These are phyloP conservation scores for Labrus mixtus DNA, from an alignment of 2,113 vertebrate species.

Conservation along the genomic window DNA sequence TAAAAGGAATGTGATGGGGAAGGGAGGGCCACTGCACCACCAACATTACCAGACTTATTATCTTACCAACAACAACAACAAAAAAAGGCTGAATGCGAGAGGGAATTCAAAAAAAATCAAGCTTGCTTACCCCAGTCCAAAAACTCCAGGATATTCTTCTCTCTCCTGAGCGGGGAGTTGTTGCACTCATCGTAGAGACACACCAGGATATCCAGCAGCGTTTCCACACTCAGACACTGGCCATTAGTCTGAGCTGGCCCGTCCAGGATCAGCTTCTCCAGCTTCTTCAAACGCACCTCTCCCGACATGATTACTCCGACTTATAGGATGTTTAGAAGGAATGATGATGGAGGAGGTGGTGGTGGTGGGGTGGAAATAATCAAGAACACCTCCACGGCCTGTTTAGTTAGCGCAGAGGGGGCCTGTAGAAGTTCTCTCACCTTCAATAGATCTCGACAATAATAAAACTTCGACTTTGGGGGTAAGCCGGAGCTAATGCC, in stretches of 20 bases:
- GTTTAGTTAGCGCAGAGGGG: constrained; percentile 42
- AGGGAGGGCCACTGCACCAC: constrained; percentile 76
- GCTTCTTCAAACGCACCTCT: constrained; percentile 97
- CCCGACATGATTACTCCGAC: constrained; percentile 89
- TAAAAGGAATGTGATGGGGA: constrained; percentile 80
- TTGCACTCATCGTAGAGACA: constrained; percentile 99
- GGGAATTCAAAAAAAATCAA: not conserved
- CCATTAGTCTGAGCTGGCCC: constrained; percentile 91
- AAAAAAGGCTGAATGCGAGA: constrained; percentile 15
- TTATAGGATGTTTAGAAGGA: constrained; percentile 17
- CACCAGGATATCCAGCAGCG: constrained; percentile 95
- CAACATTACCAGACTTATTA: constrained; percentile 64
- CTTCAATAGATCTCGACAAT: constrained; percentile 56
- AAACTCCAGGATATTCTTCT: constrained; percentile 97
- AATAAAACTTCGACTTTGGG: constrained; percentile 50
- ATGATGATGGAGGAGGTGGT: constrained; percentile 40
- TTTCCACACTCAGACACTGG: constrained; percentile 95
- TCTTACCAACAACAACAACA: constrained; percentile 56
- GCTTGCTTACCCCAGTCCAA: constrained; percentile 94
- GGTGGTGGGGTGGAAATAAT: not conserved
- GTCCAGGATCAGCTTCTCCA: constrained; percentile 97
- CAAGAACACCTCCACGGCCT: constrained; percentile 57
- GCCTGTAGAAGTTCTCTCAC: constrained; percentile 66
- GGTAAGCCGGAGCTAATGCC: constrained; percentile 48
- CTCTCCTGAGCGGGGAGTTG: constrained; percentile 94